Evolutionary conservation across 2,888 invertebrate species (phyloP).

Genomic region (Nymphalis urticae): DNA sequence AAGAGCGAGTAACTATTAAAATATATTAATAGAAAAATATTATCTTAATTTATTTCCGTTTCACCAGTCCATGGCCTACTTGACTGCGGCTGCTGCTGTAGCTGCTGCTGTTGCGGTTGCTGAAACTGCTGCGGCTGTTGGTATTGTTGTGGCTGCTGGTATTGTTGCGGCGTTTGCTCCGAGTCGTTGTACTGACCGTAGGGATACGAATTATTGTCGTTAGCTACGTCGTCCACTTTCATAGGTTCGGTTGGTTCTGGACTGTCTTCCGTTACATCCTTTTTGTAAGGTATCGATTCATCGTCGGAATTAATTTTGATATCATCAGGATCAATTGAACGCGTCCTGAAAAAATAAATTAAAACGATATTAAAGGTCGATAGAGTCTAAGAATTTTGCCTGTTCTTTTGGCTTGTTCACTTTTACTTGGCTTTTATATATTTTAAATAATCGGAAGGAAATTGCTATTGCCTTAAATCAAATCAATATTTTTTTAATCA

Average conservation of each 20-base stretch:
- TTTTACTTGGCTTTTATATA: neutral
- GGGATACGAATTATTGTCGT: slow-evolving; percentile 48
- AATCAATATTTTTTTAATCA: too few species aligned
- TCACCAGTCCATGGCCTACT: slow-evolving; percentile 65
- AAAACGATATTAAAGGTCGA: neutral
- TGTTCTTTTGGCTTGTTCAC: neutral
- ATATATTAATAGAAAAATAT: neutral
- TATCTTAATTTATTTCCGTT: slow-evolving; percentile 71
- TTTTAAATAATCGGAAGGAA: too few species aligned
- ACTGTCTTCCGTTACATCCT: slow-evolving; percentile 66
- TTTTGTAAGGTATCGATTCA: slow-evolving; percentile 77
- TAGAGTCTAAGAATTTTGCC: neutral
- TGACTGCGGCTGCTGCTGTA: slow-evolving; percentile 41
- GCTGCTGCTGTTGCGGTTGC: slow-evolving; percentile 31
- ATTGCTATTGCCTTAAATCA: too few species aligned
- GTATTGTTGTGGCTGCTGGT: slow-evolving; percentile 37
- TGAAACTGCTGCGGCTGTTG: slow-evolving; percentile 40
- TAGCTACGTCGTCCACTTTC: slow-evolving; percentile 55
- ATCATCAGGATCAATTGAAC: slow-evolving; percentile 70
- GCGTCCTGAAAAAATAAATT: slow-evolving; percentile 47
- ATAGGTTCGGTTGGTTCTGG: slow-evolving; percentile 67
- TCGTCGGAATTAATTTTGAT: slow-evolving; percentile 72
- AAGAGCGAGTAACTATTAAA: neutral
- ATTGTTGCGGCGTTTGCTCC: slow-evolving; percentile 23
- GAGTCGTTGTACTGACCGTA: slow-evolving; percentile 49